Evolutionary conservation across 2,797 vertebrate genomes (phyloP).

Genomic region (Lithobates pipiens): DNA sequence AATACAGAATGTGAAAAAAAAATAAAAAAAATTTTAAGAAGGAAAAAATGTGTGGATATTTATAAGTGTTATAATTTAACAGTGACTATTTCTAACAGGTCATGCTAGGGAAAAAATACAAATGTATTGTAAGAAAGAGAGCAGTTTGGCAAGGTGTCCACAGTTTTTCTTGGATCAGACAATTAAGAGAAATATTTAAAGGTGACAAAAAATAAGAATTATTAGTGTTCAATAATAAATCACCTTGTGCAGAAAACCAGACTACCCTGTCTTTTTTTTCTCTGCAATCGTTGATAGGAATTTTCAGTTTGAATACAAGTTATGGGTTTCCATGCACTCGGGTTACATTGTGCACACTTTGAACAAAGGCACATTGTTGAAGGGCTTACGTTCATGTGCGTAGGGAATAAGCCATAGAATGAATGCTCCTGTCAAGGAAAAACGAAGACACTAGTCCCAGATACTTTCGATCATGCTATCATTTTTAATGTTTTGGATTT

Average conservation of each 20-base stretch:
- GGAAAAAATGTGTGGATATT: too few relatives aligned
- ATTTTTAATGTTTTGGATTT: slow-evolving; percentile 67
- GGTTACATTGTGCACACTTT: slow-evolving; percentile 51
- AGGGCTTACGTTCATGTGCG: slow-evolving; percentile 48
- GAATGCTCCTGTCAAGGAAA: slow-evolving; percentile 51
- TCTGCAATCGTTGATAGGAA: slow-evolving; percentile 52
- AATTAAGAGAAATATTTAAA: slow-evolving; percentile 40
- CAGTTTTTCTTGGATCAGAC: slow-evolving; percentile 14
- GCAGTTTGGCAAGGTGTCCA: slow-evolving; percentile 26
- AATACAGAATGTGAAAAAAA: too few relatives aligned
- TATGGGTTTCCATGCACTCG: slow-evolving; percentile 48
- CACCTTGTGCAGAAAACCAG: slow-evolving; percentile 23
- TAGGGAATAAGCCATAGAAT: slow-evolving; percentile 45
- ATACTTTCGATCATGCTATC: slow-evolving; percentile 45
- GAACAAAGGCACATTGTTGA: slow-evolving; percentile 61
- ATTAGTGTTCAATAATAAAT: slow-evolving; percentile 49
- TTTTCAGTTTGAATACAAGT: slow-evolving; percentile 48
- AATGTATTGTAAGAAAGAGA: slow-evolving; percentile 17
- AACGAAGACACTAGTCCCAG: slow-evolving; percentile 40
- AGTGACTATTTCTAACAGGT: not conserved
- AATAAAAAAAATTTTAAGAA: too few relatives aligned
- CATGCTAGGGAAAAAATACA: slow-evolving; percentile 18
- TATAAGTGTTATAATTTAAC: not conserved
- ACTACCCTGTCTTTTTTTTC: slow-evolving; percentile 28
- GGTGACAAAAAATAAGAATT: slow-evolving; percentile 37